A percentile compares a stretch with the other conserved stretches of the same genome.
These are phyloP conservation scores for Cerastoderma edule DNA, from an alignment of 2,888 invertebrate genomes.

Conservation along the genomic window DNA sequence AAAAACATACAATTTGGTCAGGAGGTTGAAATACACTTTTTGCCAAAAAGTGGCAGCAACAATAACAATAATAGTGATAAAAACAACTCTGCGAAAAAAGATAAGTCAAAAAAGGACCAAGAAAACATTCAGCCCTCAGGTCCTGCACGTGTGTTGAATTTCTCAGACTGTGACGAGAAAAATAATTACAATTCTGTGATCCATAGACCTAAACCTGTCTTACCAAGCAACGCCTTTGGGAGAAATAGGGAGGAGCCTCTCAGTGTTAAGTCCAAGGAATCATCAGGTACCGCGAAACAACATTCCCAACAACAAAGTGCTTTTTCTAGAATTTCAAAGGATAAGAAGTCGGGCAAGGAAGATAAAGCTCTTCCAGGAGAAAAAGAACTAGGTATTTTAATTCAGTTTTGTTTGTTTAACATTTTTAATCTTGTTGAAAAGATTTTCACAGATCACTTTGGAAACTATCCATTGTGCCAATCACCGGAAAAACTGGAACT, in stretches of 20 bases:
- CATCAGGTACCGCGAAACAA: constrained; percentile 33
- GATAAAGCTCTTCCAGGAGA: constrained; percentile 63
- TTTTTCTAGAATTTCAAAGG: constrained; percentile 54
- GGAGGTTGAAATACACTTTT: constrained; percentile 53
- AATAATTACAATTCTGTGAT: constrained; percentile 46
- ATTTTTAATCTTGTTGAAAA: no score
- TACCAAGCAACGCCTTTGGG: constrained; percentile 45
- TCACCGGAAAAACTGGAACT: no score
- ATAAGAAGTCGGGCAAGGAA: constrained; percentile 35
- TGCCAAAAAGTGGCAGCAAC: constrained; percentile 33
- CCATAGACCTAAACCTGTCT: constrained; percentile 62
- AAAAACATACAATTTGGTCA: constrained; percentile 52
- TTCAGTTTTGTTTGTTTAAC: no score
- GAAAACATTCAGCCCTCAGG: constrained; percentile 61
- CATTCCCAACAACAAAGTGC: constrained; percentile 51
- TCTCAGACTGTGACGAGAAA: constrained; percentile 48
- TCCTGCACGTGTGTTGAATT: constrained; percentile 55
- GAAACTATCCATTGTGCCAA: no score
- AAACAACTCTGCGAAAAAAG: constrained; percentile 26
- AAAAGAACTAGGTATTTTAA: constrained; percentile 62
- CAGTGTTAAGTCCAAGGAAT: constrained; percentile 41
- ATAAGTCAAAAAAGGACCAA: constrained; percentile 28
- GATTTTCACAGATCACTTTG: no score
- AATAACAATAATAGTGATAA: neutral
- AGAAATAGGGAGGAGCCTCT: constrained; percentile 32